Evolutionary conservation across 2,797 vertebrate genomes (phyloP).

Genomic region (Manis crassicaudata): DNA sequence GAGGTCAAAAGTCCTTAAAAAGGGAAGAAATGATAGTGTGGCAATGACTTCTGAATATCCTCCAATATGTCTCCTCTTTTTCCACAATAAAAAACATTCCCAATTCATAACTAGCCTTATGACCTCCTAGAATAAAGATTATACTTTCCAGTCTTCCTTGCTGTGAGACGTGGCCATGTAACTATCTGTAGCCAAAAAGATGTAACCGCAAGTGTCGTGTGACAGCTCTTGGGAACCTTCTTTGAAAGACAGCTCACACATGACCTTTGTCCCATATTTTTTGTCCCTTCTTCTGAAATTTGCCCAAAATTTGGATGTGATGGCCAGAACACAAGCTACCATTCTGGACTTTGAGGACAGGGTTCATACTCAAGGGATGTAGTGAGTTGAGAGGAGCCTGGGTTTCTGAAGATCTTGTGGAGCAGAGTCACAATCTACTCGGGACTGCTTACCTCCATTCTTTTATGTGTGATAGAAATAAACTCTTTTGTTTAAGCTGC

Average conservation of each 20-base stretch:
- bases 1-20: neutral
- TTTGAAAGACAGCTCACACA: constrained; percentile 6
- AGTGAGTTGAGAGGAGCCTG: neutral
- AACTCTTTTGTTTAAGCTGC: neutral
- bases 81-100: constrained; percentile 3
- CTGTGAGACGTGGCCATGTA: neutral
- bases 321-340: neutral
- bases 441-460: neutral
- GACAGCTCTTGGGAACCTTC: neutral
- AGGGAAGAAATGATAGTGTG: neutral
- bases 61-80: neutral
- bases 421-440: neutral
- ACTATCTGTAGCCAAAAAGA: constrained; percentile 23
- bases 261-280: neutral
- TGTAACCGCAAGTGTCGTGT: neutral
- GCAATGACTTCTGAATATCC: neutral
- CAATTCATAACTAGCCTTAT: neutral
- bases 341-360: constrained; percentile 9
- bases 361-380: neutral
- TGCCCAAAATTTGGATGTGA: constrained; percentile 19
- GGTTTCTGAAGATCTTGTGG: constrained; percentile 26
- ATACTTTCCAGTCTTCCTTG: neutral
- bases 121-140: constrained; percentile 10
- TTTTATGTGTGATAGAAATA: constrained; percentile 17
- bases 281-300: neutral